These are phyloP conservation scores for Phylloscopus trochilus DNA, from an alignment of 2,113 vertebrate species.

Conservation along the genomic window DNA sequence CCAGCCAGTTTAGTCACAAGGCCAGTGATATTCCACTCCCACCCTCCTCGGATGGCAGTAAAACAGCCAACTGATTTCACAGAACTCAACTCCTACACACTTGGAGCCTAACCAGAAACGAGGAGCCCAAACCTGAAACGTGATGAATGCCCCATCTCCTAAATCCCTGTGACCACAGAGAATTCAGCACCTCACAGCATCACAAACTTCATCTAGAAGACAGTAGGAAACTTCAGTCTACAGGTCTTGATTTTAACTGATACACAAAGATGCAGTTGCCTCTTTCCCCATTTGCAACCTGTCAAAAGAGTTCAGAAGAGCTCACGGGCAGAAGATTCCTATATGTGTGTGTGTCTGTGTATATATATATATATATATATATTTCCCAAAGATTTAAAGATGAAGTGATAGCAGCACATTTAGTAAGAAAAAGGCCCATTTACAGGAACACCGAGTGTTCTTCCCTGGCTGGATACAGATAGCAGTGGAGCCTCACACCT, in stretches of 20 bases:
- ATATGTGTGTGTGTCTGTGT: not conserved
- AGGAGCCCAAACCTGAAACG: not conserved
- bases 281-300: not conserved
- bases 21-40: not conserved
- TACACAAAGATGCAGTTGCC: not conserved
- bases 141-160: not conserved
- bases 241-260: not conserved
- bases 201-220: not conserved
- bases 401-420: not conserved
- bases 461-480: not conserved
- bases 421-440: not conserved
- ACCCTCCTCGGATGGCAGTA: not conserved
- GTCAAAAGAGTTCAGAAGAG: not conserved
- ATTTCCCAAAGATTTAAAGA: not conserved
- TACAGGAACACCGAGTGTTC: not conserved
- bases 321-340: not conserved
- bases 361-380: not conserved
- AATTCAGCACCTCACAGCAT: not conserved
- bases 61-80: slow-evolving; percentile 11
- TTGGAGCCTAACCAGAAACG: not conserved
- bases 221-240: not conserved
- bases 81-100: slow-evolving; percentile 5
- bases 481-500: not conserved
- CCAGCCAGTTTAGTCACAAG: slow-evolving; percentile 22
- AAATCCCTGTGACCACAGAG: not conserved